Percentiles rank a stretch among this genome's conserved stretches.
Evolutionary conservation across 37 sponge, comb jelly and placozoan genomes (phyloP).

Genomic region (Hormiphora californensis): DNA sequence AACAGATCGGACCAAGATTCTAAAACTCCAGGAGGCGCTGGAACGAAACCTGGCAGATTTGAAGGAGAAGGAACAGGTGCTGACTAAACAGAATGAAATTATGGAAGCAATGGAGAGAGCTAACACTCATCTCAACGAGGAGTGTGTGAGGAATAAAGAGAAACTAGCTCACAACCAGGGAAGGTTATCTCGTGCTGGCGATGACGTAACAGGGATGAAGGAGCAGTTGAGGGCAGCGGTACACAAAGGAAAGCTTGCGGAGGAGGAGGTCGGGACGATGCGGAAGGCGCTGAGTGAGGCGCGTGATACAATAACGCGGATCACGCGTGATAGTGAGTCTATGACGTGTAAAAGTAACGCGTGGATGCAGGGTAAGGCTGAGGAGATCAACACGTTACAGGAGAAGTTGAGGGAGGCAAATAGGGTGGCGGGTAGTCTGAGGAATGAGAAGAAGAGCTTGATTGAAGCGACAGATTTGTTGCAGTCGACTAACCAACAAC

Average conservation of each 20-base stretch:
- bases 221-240: neutral
- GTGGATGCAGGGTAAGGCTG: constrained; percentile 35
- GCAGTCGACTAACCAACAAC: constrained; percentile 20
- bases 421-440: neutral
- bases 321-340: constrained; percentile 32
- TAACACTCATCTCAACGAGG: constrained; percentile 29
- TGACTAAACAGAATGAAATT: constrained; percentile 20
- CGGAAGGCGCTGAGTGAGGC: constrained; percentile 46
- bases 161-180: constrained; percentile 48
- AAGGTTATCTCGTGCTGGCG: neutral
- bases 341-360: constrained; percentile 31
- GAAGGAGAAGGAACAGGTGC: constrained; percentile 16
- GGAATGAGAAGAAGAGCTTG: constrained; percentile 16
- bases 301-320: constrained; percentile 18
- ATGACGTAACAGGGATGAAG: constrained; percentile 18
- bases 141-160: constrained; percentile 42
- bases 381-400: constrained; percentile 2
- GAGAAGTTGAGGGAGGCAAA: constrained; percentile 31
- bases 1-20: constrained; percentile 26
- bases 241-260: constrained; percentile 24
- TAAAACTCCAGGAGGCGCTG: constrained; percentile 50
- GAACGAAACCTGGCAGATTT: constrained; percentile 1
- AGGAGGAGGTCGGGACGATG: constrained; percentile 37
- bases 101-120: constrained; percentile 30
- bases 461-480: constrained; percentile 26